A percentile compares a stretch with the other conserved stretches of the same genome.
phyloP scores from a whole-genome alignment of 2,888 invertebrate genomes.

The Biston betularia region DNA sequence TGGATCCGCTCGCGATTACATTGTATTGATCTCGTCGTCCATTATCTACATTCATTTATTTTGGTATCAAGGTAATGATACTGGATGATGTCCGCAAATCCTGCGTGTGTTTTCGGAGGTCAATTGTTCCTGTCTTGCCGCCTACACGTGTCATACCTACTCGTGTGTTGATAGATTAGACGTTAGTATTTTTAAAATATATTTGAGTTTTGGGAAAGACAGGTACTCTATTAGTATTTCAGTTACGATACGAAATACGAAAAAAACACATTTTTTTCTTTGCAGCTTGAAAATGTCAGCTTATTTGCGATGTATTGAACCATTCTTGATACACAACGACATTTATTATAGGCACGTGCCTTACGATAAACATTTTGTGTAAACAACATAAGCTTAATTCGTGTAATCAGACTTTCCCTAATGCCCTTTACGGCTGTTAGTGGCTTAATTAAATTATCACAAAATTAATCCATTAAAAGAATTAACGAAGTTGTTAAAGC shows the following conservation, averaged over 20 bases:
- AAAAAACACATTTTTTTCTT: not conserved
- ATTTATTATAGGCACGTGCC: conserved; percentile 32
- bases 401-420: conserved; percentile 48
- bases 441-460: conserved; percentile 67
- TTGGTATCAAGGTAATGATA: conserved; percentile 81
- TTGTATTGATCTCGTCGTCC: conserved; percentile 85
- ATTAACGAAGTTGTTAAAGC: conserved; percentile 63
- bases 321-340: conserved; percentile 1
- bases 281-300: not conserved
- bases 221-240: not conserved
- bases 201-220: not conserved
- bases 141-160: conserved; percentile 3
- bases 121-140: conserved; percentile 24
- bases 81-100: conserved; percentile 72
- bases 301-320: not conserved
- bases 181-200: not conserved
- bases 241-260: too few species aligned
- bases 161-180: not conserved
- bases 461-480: conserved; percentile 68
- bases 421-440: conserved; percentile 60
- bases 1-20: conserved; percentile 85
- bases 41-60: conserved; percentile 85
- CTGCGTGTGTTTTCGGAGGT: conserved; percentile 50
- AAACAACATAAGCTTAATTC: conserved; percentile 41
- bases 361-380: conserved; percentile 44